Base-by-base conservation (phyloP, 1,140 invertebrate genomes). In the Philopotamus ludificatus region DNA sequence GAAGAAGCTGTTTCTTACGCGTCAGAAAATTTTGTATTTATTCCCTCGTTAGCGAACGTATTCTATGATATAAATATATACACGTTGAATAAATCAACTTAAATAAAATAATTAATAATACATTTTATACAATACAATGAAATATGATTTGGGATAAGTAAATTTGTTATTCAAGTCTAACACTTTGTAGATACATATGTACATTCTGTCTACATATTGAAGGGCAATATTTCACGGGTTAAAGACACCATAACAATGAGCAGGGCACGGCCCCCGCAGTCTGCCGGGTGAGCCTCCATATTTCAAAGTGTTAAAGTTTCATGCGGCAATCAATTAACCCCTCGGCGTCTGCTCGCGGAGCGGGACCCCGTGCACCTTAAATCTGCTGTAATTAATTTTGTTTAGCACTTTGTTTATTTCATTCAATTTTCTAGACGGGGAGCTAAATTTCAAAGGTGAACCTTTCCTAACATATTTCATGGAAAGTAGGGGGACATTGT, bases 251-350 rank as follows among this genome's bases (percentile, higher is more conserved):
- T 20, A 60, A 60, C 57, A 60, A 60, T 60, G 44, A 41, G 20
- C 25, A 60, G 47, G 28, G 26, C 44, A 15, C 54, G 34, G 15
- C 53, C n/a, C 18, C 26, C 53, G 9, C 25, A 23, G 18, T 20
- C 22, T 39, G 18, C 8, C 12, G 26, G 18, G 47, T 34, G 25
- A 53, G 54, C 62, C 59, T 63, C 58, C 63, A 68, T 68, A 68
- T 68, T 68, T 68, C 67, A 68, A 68, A 68, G 67, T 68, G 67
- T 68, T 68, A 65, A 68, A 68, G 62, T 66, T 69, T 69, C 67
- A 65, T 66, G 60, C 63, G 63, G 67, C 67, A 69, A 69, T 69
- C 67, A 69, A 69, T 69, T 69, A 69, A 69, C 58, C 67, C 57
- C 67, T 68, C 63, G 53, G 59, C 63, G 63, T 53, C 58, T 59